These are phyloP conservation scores for Hirtodrosophila alboralis DNA, from an alignment of 2,888 invertebrate genomes.

Conservation along the genomic window DNA sequence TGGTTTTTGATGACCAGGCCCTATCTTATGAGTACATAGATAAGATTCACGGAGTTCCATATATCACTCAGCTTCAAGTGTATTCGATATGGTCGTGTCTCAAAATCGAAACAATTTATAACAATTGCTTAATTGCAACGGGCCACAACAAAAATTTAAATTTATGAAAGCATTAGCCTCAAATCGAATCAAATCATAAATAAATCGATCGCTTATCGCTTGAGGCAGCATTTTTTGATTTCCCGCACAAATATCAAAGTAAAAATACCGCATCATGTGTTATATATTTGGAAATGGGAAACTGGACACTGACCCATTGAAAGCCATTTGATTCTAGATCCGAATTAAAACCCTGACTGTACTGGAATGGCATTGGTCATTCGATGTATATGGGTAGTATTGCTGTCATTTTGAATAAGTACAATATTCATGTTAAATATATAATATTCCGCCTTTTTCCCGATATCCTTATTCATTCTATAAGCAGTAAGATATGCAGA, in stretches of 20 bases:
- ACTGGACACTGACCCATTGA: conserved; percentile 38
- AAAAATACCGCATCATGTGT: conserved; percentile 59
- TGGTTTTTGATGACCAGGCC: too few relatives aligned
- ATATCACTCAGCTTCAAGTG: conserved; percentile 68
- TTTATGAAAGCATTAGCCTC: conserved; percentile 64
- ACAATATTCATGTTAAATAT: too few relatives aligned
- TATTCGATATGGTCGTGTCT: conserved; percentile 41
- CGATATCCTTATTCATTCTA: too few relatives aligned
- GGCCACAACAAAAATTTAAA: conserved; percentile 62
- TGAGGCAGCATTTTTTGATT: conserved; percentile 27
- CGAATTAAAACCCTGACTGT: conserved; percentile 18
- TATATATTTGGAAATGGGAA: conserved; percentile 45
- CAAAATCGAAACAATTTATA: conserved; percentile 65
- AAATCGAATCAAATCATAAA: conserved; percentile 74
- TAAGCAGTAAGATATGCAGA: too few relatives aligned
- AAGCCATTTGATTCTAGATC: conserved; percentile 23
- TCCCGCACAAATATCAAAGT: conserved; percentile 55
- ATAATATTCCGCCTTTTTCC: too few relatives aligned
- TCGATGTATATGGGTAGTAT: conserved; percentile 17
- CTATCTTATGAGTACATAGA: too few relatives aligned
- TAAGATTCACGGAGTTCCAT: conserved; percentile 46
- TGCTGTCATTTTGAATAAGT: conserved; percentile 38
- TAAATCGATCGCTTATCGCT: conserved; percentile 73
- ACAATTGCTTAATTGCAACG: conserved; percentile 75
- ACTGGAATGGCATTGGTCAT: conserved; percentile 22